Conservation (phyloP, 2,888 invertebrate species). For the Salpingus planirostris region DNA sequence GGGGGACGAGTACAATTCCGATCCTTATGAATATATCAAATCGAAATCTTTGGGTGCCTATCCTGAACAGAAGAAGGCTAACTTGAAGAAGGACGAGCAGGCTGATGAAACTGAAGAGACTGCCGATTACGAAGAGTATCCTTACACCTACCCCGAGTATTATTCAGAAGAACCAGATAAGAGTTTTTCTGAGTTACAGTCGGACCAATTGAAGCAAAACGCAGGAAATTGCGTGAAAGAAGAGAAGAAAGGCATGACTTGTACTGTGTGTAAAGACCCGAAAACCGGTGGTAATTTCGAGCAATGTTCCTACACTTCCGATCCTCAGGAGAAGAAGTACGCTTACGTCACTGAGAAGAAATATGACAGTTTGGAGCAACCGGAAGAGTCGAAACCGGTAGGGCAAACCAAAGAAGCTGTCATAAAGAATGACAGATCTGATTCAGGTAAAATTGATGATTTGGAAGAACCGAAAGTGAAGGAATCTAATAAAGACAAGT, state of each 20-base stretch:
- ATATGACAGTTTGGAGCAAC: slow-evolving; percentile 51
- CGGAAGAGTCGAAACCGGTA: slow-evolving; percentile 36
- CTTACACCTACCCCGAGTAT: not conserved
- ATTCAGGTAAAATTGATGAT: slow-evolving; percentile 4
- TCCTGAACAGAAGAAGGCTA: too few relatives aligned
- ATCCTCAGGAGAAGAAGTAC: slow-evolving; percentile 62
- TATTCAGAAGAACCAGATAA: slow-evolving; percentile 47
- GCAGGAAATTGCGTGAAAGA: slow-evolving; percentile 58
- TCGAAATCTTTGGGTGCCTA: slow-evolving; percentile 38
- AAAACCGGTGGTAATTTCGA: slow-evolving; percentile 70
- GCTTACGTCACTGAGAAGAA: slow-evolving; percentile 57
- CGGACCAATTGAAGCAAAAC: slow-evolving; percentile 50
- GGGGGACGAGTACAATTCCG: slow-evolving; percentile 35
- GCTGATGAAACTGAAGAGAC: slow-evolving; percentile 42
- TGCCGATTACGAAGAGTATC: slow-evolving; percentile 5
- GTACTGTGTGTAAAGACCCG: slow-evolving; percentile 64
- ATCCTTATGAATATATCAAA: slow-evolving; percentile 48
- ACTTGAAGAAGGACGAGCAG: too few relatives aligned
- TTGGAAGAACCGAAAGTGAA: slow-evolving; percentile 8
- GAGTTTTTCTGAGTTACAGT: slow-evolving; percentile 53
- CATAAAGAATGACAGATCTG: not conserved
- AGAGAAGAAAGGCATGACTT: slow-evolving; percentile 56
- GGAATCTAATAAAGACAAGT: slow-evolving; percentile 2
- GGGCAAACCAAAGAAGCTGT: slow-evolving; percentile 11
- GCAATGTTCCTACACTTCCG: slow-evolving; percentile 68